Evolutionary conservation across 2,113 vertebrate species (phyloP).

Genomic region (Calyptommatus sinebrachiatus): DNA sequence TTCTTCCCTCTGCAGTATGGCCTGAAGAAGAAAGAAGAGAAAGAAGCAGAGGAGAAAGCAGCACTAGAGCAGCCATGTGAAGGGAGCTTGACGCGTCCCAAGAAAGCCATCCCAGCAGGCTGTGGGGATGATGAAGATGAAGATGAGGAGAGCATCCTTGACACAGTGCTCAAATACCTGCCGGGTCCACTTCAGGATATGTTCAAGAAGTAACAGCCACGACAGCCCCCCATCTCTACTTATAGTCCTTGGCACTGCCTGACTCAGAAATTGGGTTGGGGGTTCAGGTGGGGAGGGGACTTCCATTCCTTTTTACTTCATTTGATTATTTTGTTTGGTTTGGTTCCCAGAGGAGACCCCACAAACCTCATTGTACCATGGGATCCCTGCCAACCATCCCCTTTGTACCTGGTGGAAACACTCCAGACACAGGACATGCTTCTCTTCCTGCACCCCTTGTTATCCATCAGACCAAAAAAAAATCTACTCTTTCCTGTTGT

Average conservation of each 20-base stretch:
- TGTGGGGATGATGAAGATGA: slow-evolving; percentile 94
- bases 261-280: neutral
- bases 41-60: slow-evolving; percentile 95
- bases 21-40: slow-evolving; percentile 98
- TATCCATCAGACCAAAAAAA: slow-evolving; percentile 18
- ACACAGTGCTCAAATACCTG: slow-evolving; percentile 97
- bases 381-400: neutral
- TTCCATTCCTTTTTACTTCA: slow-evolving; percentile 20
- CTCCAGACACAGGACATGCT: neutral
- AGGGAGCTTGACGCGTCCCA: slow-evolving; percentile 93
- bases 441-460: neutral
- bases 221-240: slow-evolving; percentile 45
- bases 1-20: slow-evolving; percentile 80
- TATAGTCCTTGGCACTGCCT: slow-evolving; percentile 26
- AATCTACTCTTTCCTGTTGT: slow-evolving; percentile 21
- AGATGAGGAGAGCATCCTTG: slow-evolving; percentile 95
- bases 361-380: slow-evolving; percentile 39
- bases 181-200: slow-evolving; percentile 97
- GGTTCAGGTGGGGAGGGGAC: neutral
- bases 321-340: slow-evolving; percentile 6
- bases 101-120: slow-evolving; percentile 93
- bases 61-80: slow-evolving; percentile 96
- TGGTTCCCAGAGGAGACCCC: slow-evolving; percentile 57
- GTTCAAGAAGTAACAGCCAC: slow-evolving; percentile 92
- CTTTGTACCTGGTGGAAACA: neutral